A percentile compares a stretch with the other conserved stretches of the same genome.
phyloP scores from a whole-genome alignment of 2,113 vertebrate genomes.

The Channa maculata region DNA sequence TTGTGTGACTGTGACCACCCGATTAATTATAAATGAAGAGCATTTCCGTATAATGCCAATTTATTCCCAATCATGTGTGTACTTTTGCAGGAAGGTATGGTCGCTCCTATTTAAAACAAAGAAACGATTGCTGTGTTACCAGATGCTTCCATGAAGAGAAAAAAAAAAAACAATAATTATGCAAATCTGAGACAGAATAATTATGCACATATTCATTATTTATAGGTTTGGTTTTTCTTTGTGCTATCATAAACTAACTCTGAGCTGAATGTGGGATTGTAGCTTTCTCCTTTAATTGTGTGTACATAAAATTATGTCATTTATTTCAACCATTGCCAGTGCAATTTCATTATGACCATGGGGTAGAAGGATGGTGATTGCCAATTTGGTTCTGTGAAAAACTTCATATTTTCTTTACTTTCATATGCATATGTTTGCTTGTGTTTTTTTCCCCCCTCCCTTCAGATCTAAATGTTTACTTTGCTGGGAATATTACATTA shows the following conservation, averaged over 20 bases:
- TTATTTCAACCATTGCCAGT: constrained; percentile 82
- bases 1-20: constrained; percentile 66
- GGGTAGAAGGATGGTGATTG: constrained; percentile 79
- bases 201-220: constrained; percentile 86
- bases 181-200: constrained; percentile 85
- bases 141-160: constrained; percentile 76
- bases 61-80: constrained; percentile 72
- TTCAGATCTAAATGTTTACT: constrained; percentile 73
- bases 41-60: constrained; percentile 73
- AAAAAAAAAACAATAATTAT: constrained; percentile 83
- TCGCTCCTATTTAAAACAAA: constrained; percentile 67
- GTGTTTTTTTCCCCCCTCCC: constrained; percentile 50
- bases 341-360: constrained; percentile 83
- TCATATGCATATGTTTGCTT: constrained; percentile 82
- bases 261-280: constrained; percentile 80
- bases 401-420: constrained; percentile 81
- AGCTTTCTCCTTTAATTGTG: constrained; percentile 84
- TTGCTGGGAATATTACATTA: constrained; percentile 78
- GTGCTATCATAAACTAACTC: constrained; percentile 82
- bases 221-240: constrained; percentile 82
- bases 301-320: constrained; percentile 83
- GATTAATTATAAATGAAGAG: constrained; percentile 80
- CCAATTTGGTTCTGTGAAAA: constrained; percentile 82
- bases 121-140: constrained; percentile 75
- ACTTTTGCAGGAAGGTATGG: constrained; percentile 68